Evolutionary conservation across 2,888 invertebrate genomes (phyloP), one percentile per base, ranked within the genome.

Genomic region (Drosophila buzzatii): DNA sequence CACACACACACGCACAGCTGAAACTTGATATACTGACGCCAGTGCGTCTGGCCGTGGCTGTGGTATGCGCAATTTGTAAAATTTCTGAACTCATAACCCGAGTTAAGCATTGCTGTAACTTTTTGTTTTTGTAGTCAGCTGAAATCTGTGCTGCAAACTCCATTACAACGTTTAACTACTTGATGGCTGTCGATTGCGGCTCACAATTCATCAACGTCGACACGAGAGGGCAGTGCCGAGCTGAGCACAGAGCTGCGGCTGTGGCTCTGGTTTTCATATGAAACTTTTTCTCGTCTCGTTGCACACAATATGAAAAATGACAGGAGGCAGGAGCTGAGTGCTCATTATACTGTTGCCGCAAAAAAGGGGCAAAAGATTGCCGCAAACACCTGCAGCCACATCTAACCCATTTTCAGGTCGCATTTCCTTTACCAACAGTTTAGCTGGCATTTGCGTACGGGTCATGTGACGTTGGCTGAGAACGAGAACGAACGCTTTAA

Each of bases 321-420:
- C 14, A n/a, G 12, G 16, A 35, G 47, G 39, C n/a, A 20, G 23
- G 31, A 10, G 58, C 47, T 45, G 23, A 39, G 70, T 8, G 14
- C 73, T 63, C 64, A 70, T 76, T 76, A 59, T 57, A 47, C 27
- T 33, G 20, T 20, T 51, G 58, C 27, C 60, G 18, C 44, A 56
- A 52, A n/a, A 10, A 31, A 6, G 6, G n/a, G 16, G 37, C 31
- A 52, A 62, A 53, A 42, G 56, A 58, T 65, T 66, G 56, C 57
- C 57, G 45, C 55, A 71, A 75, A 56, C 79, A 78, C 85, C 88
- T 82, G 73, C 73, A 84, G 87, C 70, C 70, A 66, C 68, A 71
- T 51, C 62, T 73, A 86, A 77, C 81, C 83, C 75, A 79, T 75
- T 79, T 88, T 75, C 73, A 56, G 52, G 56, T 60, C 67, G 69